Percentiles rank a stretch among this genome's conserved stretches.
Conservation (phyloP, 1,140 invertebrate genomes). For the Platyura marginata region DNA sequence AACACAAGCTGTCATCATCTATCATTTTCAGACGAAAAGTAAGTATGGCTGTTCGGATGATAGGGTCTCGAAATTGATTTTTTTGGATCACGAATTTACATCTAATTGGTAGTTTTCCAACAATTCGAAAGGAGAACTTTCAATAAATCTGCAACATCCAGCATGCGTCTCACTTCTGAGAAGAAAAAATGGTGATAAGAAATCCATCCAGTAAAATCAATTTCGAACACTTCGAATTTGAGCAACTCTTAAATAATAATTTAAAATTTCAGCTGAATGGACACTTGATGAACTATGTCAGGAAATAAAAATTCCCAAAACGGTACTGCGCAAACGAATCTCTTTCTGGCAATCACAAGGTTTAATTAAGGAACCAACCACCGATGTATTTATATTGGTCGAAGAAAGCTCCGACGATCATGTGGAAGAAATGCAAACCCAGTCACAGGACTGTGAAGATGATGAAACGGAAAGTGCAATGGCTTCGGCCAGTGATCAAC, state of each 20-base stretch:
- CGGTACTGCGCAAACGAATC: conserved; percentile 65
- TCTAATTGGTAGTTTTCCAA: too few relatives aligned
- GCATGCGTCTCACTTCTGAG: too few relatives aligned
- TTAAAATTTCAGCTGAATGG: too few relatives aligned
- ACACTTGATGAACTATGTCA: conserved; percentile 65
- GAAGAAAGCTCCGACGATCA: conserved; percentile 43
- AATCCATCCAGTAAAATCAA: too few relatives aligned
- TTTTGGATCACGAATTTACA: too few relatives aligned
- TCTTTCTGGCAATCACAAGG: conserved; percentile 84
- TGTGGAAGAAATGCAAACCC: conserved; percentile 23
- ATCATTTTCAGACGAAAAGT: conserved; percentile 85
- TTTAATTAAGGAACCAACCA: conserved; percentile 51
- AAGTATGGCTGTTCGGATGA: too few relatives aligned
- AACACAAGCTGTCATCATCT: conserved; percentile 84
- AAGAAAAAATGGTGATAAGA: too few relatives aligned
- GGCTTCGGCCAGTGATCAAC: conserved; percentile 80
- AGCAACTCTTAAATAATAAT: too few relatives aligned
- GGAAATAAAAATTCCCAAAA: conserved; percentile 66
- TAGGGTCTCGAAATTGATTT: too few relatives aligned
- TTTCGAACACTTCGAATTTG: too few relatives aligned
- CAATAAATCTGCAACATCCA: too few relatives aligned
- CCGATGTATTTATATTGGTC: conserved; percentile 57
- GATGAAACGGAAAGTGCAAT: conserved; percentile 86
- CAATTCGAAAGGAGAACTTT: too few relatives aligned
- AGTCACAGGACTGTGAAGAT: conserved; percentile 52